Evolutionary conservation across 64 coral and sea anemone species (phyloP).

Genomic region (Montipora capricornis): DNA sequence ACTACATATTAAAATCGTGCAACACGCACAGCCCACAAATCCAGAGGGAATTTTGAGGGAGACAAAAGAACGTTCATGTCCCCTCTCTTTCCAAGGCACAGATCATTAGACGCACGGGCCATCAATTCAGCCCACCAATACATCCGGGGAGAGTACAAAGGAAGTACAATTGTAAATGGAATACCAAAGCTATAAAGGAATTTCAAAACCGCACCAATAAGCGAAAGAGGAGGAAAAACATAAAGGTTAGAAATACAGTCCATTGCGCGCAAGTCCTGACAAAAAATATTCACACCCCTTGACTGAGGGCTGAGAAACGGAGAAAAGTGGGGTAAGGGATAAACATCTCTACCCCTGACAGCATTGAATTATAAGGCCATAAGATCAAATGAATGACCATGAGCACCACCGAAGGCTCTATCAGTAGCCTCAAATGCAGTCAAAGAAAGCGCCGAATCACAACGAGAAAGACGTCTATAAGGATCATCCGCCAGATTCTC

Average conservation of each 20-base stretch:
- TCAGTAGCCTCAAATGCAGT: background rate
- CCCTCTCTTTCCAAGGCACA: background rate
- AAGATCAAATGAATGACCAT: background rate
- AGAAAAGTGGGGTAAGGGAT: conserved; percentile 23
- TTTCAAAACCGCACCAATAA: conserved; percentile 2
- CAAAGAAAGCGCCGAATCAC: background rate
- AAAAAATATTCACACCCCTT: conserved; percentile 39
- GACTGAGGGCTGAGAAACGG: background rate
- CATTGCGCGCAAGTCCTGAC: conserved; percentile 10
- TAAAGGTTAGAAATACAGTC: background rate
- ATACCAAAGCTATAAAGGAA: background rate
- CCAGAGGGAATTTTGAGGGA: background rate
- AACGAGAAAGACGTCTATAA: background rate
- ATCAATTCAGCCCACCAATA: conserved; percentile 37
- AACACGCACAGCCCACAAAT: background rate
- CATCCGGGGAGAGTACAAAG: background rate
- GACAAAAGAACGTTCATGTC: background rate
- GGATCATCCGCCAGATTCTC: conserved; percentile 26
- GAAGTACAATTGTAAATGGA: conserved; percentile 44
- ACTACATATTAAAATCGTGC: background rate
- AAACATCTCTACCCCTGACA: background rate
- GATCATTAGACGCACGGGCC: background rate
- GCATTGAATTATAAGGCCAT: background rate
- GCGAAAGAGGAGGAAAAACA: background rate
- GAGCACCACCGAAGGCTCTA: background rate